These are phyloP conservation scores for Potorous gilbertii DNA, from an alignment of 2,797 vertebrate species.

Conservation along the genomic window DNA sequence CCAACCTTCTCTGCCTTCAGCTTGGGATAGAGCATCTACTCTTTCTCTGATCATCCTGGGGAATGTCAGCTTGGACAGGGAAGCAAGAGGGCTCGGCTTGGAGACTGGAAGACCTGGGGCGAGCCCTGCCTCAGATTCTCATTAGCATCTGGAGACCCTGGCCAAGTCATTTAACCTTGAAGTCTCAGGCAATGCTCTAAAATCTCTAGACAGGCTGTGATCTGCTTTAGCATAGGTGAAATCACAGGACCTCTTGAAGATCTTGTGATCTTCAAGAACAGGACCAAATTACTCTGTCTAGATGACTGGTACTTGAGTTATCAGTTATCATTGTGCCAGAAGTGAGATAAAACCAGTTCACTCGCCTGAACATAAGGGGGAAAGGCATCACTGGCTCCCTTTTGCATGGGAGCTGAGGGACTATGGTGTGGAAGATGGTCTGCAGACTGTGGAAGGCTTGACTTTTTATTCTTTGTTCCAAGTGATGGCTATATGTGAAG, in stretches of 20 bases:
- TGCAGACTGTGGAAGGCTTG: neutral
- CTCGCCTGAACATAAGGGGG: neutral
- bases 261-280: neutral
- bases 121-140: neutral
- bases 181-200: neutral
- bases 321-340: neutral
- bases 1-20: neutral
- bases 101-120: neutral
- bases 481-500: neutral
- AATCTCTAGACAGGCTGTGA: neutral
- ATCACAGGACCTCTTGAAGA: neutral
- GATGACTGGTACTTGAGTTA: neutral
- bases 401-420: neutral
- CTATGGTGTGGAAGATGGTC: neutral
- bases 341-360: neutral
- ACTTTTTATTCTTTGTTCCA: neutral
- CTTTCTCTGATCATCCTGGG: neutral
- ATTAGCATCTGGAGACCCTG: neutral
- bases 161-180: neutral
- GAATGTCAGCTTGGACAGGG: neutral
- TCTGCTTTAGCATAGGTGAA: neutral
- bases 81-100: neutral
- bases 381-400: neutral
- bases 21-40: neutral
- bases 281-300: neutral